Base-by-base conservation (phyloP, 2,888 invertebrate species). In the Caenorhabditis virilis region DNA sequence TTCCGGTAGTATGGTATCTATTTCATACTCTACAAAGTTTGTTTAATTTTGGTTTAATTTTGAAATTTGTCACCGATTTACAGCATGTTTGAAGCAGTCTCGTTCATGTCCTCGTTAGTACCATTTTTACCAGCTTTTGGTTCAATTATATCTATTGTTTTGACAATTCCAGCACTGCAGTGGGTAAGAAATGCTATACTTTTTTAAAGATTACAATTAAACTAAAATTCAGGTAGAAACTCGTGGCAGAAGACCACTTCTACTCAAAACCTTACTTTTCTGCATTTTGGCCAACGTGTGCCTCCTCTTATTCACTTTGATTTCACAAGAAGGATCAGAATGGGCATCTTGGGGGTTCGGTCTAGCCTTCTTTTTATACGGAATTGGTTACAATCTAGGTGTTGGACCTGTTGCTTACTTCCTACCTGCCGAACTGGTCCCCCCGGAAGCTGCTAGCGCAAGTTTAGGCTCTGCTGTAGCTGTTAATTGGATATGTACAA, bases 371-470 rank as follows among this genome's bases (percentile, higher is more conserved):
- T 59, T 79, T n/a, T 55, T 77, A 23, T 74, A 78, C 33, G 79
- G 79, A 25, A 54, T 79, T 7, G 78, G 78, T 11, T 79, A 79
- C 56, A 79, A 79, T 51, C 55, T 79, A 48, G 79, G 79, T 13
- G 61, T 68, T n/a, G 79, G 79, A 6, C 79, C 79, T 22, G 64
- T 79, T 9, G 69, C 77, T 3, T 79, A 78, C 46, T 79, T 79
- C 42, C 58, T 79, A 1, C 76, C 79, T 0, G 77, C 70, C 0
- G 79, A 79, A 42, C 52, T 79, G n/a, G 79, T 79, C 1, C 63
- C 64, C 16, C 54, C 69, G 0, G 73, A 71, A 59, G 69, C 73
- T 3, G 66, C 66, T 4, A 54, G 64, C 27, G 61, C 64, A 11
- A 61, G 70, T 36, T 43, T 73, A 67, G 74, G 79, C 5, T 58